Base-by-base conservation (phyloP, 2,888 invertebrate species). In the Pachycephus smyrnensis region DNA sequence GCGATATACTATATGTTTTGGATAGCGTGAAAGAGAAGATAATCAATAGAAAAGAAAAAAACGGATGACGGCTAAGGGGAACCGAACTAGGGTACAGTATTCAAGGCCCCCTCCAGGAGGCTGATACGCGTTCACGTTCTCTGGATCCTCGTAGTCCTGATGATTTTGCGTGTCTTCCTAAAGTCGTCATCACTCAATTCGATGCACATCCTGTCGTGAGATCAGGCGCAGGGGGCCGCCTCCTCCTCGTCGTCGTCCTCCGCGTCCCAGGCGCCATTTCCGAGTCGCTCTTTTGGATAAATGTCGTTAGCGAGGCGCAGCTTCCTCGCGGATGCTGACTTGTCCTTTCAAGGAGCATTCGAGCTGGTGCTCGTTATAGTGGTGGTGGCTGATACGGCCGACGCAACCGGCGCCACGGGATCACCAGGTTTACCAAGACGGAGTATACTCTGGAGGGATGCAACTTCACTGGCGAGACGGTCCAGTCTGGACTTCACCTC, bases 391-490 rank as follows among this genome's bases (percentile, higher is more conserved):
- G 76, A 31, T 69, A 68, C 69, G 11, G 76, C 32, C 11, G 71
- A 73, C 73, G 84, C 77, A 73, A 87, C 79, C 77, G 84, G 77
- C 80, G 86, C 85, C 78, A 88, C 86, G 75, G 76, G 76, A 73
- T 91, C 91, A 68, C 82, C 81, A 78, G 87, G 82, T 78, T 91
- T 94, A 86, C 94, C 94, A 86, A 95, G 94, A 81, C 95, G 95
- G 93, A 96, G 94, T 93, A 96, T 95, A 88, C 95, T 95, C 91
- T 98, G 97, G 11, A 98, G 94, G 83, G 96, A 96, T 76, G 97
- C 97, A 83, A 98, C 97, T 92, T 98, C 98, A 1, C 96, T 96
- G 68, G 98, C 97, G 35, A 98, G 94, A 85, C 97, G 94, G 86
- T 96, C 97, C 84, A 98, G 93, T 92, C 98, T 96, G 4, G 96